Percentiles rank a stretch among this genome's conserved stretches.
Conservation (phyloP, 2,888 invertebrate species). For the Microctonus aethiopoides region DNA sequence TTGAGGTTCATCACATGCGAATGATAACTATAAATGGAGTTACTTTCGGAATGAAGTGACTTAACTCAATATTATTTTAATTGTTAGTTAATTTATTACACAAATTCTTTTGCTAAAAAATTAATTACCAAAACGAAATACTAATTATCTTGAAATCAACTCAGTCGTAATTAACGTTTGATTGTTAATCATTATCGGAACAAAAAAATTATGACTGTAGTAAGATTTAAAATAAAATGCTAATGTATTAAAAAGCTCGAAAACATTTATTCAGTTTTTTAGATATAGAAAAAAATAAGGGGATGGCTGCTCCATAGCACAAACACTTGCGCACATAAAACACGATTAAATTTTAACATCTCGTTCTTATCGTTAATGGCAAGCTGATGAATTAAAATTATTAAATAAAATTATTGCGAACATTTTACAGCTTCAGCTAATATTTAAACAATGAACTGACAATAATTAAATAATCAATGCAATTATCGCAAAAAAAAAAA, state of each 20-base stretch:
- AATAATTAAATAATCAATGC: slow-evolving; percentile 18
- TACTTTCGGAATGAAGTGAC: not conserved
- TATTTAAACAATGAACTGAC: slow-evolving; percentile 49
- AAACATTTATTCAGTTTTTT: not conserved
- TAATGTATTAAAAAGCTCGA: not conserved
- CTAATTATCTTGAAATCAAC: not conserved
- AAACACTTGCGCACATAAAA: slow-evolving; percentile 61
- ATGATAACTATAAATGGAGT: not conserved
- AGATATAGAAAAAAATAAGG: not conserved
- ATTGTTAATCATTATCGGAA: not conserved
- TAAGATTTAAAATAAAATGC: too few relatives aligned
- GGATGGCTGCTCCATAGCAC: slow-evolving; percentile 66
- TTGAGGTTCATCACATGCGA: not conserved
- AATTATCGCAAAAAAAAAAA: slow-evolving; percentile 6
- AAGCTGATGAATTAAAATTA: slow-evolving; percentile 20
- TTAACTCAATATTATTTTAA: not conserved
- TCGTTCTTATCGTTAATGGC: slow-evolving; percentile 51
- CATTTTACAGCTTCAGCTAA: slow-evolving; percentile 65
- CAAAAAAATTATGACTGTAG: too few relatives aligned
- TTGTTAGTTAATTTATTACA: not conserved
- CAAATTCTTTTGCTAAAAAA: too few relatives aligned
- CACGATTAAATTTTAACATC: slow-evolving; percentile 63
- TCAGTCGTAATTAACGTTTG: not conserved
- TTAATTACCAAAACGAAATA: not conserved
- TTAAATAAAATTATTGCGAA: slow-evolving; percentile 56